A percentile compares a stretch with the other conserved stretches of the same genome.
phyloP scores from a whole-genome alignment of 2,888 invertebrate species.

The Acanthacorydalis orientalis region DNA sequence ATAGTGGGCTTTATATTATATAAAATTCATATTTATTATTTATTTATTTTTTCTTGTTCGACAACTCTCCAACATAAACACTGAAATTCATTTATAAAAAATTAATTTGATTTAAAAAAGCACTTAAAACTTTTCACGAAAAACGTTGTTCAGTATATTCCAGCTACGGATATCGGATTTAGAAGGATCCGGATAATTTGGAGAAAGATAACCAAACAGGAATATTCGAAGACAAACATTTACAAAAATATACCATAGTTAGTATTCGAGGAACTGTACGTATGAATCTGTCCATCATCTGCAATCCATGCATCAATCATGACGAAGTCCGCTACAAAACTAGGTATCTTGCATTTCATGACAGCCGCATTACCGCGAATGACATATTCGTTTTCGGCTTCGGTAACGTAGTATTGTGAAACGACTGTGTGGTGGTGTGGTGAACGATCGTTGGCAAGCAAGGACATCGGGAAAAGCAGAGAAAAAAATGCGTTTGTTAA shows the following conservation, averaged over 20 bases:
- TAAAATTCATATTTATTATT: no score
- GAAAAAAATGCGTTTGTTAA: conserved; percentile 4
- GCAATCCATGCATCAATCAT: conserved; percentile 72
- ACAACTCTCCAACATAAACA: no score
- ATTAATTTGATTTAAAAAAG: no score
- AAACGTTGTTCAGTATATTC: neutral
- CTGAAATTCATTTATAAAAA: no score
- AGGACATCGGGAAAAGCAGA: conserved; percentile 6
- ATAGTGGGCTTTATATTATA: no score
- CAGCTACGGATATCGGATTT: neutral
- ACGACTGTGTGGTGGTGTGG: conserved; percentile 56
- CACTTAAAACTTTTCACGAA: neutral
- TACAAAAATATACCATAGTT: conserved; percentile 2
- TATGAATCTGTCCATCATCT: conserved; percentile 51
- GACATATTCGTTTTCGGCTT: conserved; percentile 87
- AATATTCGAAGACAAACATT: neutral
- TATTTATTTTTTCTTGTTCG: no score
- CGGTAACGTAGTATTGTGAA: conserved; percentile 75
- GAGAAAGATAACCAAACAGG: neutral
- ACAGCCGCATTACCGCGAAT: conserved; percentile 83
- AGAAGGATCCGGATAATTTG: neutral
- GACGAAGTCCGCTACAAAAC: conserved; percentile 86
- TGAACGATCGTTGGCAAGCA: conserved; percentile 4
- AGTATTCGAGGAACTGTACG: conserved; percentile 19
- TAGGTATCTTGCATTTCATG: conserved; percentile 86